Conservation (phyloP, 1,140 invertebrate species). For the Drosophila azteca region DNA sequence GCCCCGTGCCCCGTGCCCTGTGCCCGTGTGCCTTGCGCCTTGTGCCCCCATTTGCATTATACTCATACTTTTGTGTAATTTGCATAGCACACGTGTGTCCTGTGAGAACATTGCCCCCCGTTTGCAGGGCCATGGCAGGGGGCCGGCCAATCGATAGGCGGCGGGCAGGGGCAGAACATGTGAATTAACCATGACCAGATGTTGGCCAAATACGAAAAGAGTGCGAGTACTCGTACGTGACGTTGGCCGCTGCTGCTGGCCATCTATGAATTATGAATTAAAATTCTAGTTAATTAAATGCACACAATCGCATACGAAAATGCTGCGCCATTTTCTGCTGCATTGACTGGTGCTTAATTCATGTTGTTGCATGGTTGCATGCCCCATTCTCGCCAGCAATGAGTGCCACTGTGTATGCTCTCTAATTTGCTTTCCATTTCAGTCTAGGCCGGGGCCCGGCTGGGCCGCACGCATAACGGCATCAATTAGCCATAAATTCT, state of each 20-base stretch:
- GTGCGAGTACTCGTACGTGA: constrained; percentile 2
- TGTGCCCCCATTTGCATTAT: constrained; percentile 54
- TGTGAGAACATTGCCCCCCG: constrained; percentile 58
- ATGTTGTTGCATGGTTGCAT: not conserved
- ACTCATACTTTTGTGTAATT: constrained; percentile 64
- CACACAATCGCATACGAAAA: constrained; percentile 29
- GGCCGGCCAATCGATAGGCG: constrained; percentile 71
- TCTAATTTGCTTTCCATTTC: constrained; percentile 33
- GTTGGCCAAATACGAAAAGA: constrained; percentile 26
- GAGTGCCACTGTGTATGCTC: too few species aligned
- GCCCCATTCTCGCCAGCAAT: too few species aligned
- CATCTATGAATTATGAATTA: constrained; percentile 65
- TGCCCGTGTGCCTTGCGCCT: not conserved
- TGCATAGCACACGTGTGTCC: constrained; percentile 72
- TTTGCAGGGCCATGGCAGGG: constrained; percentile 54
- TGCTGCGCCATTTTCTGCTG: constrained; percentile 45
- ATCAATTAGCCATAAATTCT: constrained; percentile 74
- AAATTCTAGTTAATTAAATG: constrained; percentile 58
- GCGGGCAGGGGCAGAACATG: constrained; percentile 11
- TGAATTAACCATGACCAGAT: constrained; percentile 66
- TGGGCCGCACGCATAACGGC: constrained; percentile 33
- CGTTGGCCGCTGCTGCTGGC: constrained; percentile 20
- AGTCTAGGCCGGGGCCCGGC: constrained; percentile 3
- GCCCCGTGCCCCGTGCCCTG: not conserved
- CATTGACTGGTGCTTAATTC: constrained; percentile 40